Conservation (phyloP, 2,797 vertebrate species). For the Jordanella pulchra region DNA sequence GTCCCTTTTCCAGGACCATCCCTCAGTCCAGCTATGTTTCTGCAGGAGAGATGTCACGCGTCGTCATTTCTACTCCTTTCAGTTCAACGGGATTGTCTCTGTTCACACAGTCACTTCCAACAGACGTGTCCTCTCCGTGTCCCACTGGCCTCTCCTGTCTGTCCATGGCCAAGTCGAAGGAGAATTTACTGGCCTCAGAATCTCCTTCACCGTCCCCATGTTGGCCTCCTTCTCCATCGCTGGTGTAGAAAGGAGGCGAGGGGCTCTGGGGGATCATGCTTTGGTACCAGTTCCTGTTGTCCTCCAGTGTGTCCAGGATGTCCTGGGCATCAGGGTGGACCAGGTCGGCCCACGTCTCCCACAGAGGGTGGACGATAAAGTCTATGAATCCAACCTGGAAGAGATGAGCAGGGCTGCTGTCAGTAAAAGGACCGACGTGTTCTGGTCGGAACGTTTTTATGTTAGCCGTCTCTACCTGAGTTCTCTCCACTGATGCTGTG, state of each 20-base stretch:
- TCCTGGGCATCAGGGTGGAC: slow-evolving; percentile 98
- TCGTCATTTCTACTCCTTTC: slow-evolving; percentile 68
- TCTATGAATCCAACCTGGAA: slow-evolving; percentile 96
- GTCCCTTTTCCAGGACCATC: slow-evolving; percentile 54
- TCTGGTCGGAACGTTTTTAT: not conserved
- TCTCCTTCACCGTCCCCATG: slow-evolving; percentile 78
- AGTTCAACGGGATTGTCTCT: slow-evolving; percentile 33
- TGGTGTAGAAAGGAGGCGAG: slow-evolving; percentile 90
- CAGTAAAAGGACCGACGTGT: slow-evolving; percentile 6
- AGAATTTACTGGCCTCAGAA: slow-evolving; percentile 88
- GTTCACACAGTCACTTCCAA: slow-evolving; percentile 66
- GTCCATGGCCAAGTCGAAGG: slow-evolving; percentile 91
- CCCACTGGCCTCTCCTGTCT: slow-evolving; percentile 69
- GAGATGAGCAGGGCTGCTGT: not conserved
- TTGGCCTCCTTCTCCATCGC: slow-evolving; percentile 80
- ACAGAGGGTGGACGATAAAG: slow-evolving; percentile 96
- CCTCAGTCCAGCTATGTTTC: slow-evolving; percentile 84
- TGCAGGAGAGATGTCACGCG: slow-evolving; percentile 77
- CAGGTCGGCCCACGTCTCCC: slow-evolving; percentile 99
- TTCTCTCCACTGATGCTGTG: slow-evolving; percentile 96
- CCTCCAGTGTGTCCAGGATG: slow-evolving; percentile 95
- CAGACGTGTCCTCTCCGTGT: slow-evolving; percentile 75
- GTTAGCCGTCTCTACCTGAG: slow-evolving; percentile 83
- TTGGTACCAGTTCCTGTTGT: slow-evolving; percentile 99
- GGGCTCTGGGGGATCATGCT: slow-evolving; percentile 99